A percentile compares a stretch with the other conserved stretches of the same genome.
phyloP scores from a whole-genome alignment of 2,888 invertebrate species.

The Deroplatys truncata region DNA sequence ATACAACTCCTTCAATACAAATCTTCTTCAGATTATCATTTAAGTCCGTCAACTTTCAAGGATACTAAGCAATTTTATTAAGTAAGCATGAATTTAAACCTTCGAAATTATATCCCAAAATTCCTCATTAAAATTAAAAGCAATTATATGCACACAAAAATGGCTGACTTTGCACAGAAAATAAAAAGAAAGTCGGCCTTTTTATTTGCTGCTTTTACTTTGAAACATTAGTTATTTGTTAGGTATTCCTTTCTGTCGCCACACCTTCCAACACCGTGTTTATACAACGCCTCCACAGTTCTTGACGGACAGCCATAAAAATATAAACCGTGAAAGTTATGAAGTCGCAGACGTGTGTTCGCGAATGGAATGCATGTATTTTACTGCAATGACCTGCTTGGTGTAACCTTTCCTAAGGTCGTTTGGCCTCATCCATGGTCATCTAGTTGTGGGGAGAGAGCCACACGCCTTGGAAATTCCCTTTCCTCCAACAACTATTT shows the following conservation, averaged over 20 bases:
- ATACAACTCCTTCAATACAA: no score
- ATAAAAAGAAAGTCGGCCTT: no score
- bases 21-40: no score
- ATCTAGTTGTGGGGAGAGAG: neutral
- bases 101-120: no score
- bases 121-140: no score
- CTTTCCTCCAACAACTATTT: neutral
- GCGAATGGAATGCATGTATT: neutral
- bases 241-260: neutral
- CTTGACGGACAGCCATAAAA: neutral
- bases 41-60: no score
- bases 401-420: slow-evolving; percentile 1
- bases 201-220: no score
- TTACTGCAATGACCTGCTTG: neutral
- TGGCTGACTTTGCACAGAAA: no score
- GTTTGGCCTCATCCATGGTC: neutral
- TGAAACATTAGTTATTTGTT: neutral
- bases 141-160: no score
- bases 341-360: neutral
- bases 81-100: no score
- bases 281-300: neutral
- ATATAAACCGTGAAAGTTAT: neutral
- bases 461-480: slow-evolving; percentile 1
- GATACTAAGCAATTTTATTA: no score
- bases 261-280: neutral